Percentiles rank a stretch among this genome's conserved stretches.
Conservation (phyloP, 2,888 invertebrate genomes). For the Drosophila seclusa region DNA sequence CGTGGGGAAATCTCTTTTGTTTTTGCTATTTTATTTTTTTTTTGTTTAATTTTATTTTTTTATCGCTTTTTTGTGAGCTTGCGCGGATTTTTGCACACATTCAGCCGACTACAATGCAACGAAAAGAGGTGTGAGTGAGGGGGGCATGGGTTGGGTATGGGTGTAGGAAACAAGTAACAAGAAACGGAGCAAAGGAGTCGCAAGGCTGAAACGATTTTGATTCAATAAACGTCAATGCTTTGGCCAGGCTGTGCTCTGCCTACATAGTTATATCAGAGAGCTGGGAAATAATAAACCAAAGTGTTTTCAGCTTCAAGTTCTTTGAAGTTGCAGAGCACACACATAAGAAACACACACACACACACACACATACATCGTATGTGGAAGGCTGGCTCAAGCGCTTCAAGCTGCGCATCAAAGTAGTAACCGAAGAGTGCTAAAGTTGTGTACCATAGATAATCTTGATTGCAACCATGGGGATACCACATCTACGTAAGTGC, state of each 20-base stretch:
- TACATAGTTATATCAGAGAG: slow-evolving; percentile 18
- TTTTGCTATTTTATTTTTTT: slow-evolving; percentile 36
- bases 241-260: slow-evolving; percentile 26
- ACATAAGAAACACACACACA: not conserved
- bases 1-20: slow-evolving; percentile 71
- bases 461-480: slow-evolving; percentile 41
- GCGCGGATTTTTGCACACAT: slow-evolving; percentile 49
- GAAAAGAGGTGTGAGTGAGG: slow-evolving; percentile 23
- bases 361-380: not conserved
- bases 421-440: slow-evolving; percentile 29
- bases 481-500: slow-evolving; percentile 1
- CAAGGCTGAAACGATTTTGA: slow-evolving; percentile 66
- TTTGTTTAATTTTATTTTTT: slow-evolving; percentile 7
- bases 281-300: slow-evolving; percentile 72
- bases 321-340: slow-evolving; percentile 37
- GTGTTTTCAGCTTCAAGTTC: slow-evolving; percentile 53
- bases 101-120: slow-evolving; percentile 48
- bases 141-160: too few relatives aligned
- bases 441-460: slow-evolving; percentile 48
- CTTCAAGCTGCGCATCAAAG: slow-evolving; percentile 33
- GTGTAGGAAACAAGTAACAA: slow-evolving; percentile 16
- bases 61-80: slow-evolving; percentile 21
- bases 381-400: not conserved
- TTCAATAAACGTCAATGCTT: slow-evolving; percentile 76
- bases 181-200: slow-evolving; percentile 38